Base-by-base conservation (phyloP, 2,113 vertebrate species). In the Lampris incognitus region DNA sequence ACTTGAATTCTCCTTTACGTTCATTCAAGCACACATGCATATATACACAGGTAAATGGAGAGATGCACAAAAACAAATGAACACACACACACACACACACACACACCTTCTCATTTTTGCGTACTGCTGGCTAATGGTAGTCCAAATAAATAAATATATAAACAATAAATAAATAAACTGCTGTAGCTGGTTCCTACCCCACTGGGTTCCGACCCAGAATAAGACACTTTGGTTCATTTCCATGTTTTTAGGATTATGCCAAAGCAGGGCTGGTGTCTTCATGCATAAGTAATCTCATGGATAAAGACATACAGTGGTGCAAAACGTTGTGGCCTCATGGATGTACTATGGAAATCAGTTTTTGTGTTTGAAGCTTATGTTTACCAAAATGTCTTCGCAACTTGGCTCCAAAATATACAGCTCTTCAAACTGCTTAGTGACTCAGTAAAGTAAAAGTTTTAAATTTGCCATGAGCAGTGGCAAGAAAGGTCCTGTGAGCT, bases 261-360 rank as follows among this genome's bases (percentile, higher is more conserved):
- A 51, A 57, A 56, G n/a, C 49, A 51, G 50, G 55, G 40, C 67
- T 62, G 49, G 64, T 58, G 6, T 44, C 64, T 54, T 4, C 48
- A 3, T 77, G 52, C 51, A 50, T 66, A 64, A 79, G 70, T 78
- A 59, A 65, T 74, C 57, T 69, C 48, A 63, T n/a, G 36, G 65
- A 60, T 62, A 41, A 72, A 84, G 42, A 66, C 44, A 10, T 10
- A 49, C 9, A 49, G 1, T 60, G 40, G 5, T 5, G 7, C 61
- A 38, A 52, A 36, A 48, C 49, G 40, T 74, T 60, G 55, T 55
- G 46, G 39, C 51, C 41, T 48, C 5, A n/a, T 71, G 59, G 64
- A 71, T 61, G 8, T 65, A 56, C 69, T 51, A 67, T 72, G 51
- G 64, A 77, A 69, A 77, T 72, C 10, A 40, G 10, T 58, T 76